Evolutionary conservation across 2,113 vertebrate species (phyloP).

Genomic region (Apodemus sylvaticus): DNA sequence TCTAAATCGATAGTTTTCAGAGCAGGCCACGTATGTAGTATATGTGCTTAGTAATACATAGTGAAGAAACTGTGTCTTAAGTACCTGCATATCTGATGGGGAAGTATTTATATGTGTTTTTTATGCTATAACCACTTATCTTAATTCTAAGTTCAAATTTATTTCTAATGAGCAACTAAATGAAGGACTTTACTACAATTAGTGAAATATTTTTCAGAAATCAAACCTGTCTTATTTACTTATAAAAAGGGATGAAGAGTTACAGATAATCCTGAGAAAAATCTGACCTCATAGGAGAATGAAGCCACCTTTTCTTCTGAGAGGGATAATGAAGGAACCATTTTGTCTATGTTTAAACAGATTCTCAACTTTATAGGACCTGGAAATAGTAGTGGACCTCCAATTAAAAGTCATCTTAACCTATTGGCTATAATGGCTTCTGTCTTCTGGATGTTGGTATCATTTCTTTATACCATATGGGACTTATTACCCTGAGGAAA

Average conservation of each 20-base stretch:
- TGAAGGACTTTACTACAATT: background rate
- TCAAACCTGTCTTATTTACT: slow-evolving; percentile 26
- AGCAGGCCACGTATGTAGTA: background rate
- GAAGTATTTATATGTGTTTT: slow-evolving; percentile 13
- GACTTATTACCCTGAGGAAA: slow-evolving; percentile 72
- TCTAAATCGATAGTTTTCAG: slow-evolving; percentile 1
- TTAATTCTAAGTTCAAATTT: slow-evolving; percentile 50
- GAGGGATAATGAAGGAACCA: slow-evolving; percentile 40
- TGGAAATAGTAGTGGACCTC: slow-evolving; percentile 61
- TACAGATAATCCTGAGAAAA: slow-evolving; percentile 30
- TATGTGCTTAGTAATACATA: background rate
- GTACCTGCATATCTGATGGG: background rate
- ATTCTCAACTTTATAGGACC: slow-evolving; percentile 65
- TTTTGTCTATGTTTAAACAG: slow-evolving; percentile 68
- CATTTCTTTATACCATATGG: slow-evolving; percentile 76
- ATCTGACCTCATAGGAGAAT: background rate
- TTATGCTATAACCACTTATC: background rate
- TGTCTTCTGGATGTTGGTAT: slow-evolving; percentile 61
- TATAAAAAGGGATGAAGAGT: background rate
- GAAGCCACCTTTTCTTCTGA: slow-evolving; percentile 49
- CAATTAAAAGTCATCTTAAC: slow-evolving; percentile 75
- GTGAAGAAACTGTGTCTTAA: background rate
- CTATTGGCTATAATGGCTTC: slow-evolving; percentile 68
- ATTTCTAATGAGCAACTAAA: slow-evolving; percentile 50
- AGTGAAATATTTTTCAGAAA: slow-evolving; percentile 22